Evolutionary conservation across 2,797 vertebrate genomes (phyloP), one percentile per base, ranked within the genome.

Genomic region (Gymnothorax javanicus): DNA sequence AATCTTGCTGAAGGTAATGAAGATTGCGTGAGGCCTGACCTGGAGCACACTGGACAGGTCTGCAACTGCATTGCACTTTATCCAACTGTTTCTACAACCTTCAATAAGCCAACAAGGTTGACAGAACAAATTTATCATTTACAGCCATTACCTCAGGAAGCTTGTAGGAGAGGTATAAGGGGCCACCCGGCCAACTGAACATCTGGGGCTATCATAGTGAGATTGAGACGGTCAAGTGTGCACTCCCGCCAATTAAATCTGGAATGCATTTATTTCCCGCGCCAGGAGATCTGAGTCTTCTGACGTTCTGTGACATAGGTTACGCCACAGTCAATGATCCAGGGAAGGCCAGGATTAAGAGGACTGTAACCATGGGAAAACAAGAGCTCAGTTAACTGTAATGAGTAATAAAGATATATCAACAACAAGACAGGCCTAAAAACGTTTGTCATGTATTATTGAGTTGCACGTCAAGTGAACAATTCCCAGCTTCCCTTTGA

Each of bases 51-150:
- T 23, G 56, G 50, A 50, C n/a, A 52, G 52, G 20, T n/a, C n/a
- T n/a, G 77, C 6, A 23, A 54, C 77, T 56, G 77, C 81, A 82
- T 27, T 3, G 13, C 13, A 50, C 20, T 56, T 81, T 81, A 8
- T 20, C 23, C 43, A 17, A 50, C 73, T 77, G 73, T 81, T 43
- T 81, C 52, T n/a, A 7, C 12, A 52, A 56, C 77, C 77, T 81
- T 81, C 77, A 56, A 11, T 81, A 15, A 81, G 56, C 77, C 77
- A 54, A 7, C 77, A 81, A 81, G 50, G 50, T 54, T 52, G 23
- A 81, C 52, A 23, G 77, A 81, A 20, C 33, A 81, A 50, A 81
- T 81, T 56, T 15, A 56, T 81, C 77, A 81, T 56, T 54, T 56
- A 56, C 77, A 56, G 77, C 4, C 50, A 81, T 0, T 20, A 81